A percentile compares a stretch with the other conserved stretches of the same genome.
phyloP scores from a whole-genome alignment of 2,888 invertebrate genomes.

The Strigamia crassipes region DNA sequence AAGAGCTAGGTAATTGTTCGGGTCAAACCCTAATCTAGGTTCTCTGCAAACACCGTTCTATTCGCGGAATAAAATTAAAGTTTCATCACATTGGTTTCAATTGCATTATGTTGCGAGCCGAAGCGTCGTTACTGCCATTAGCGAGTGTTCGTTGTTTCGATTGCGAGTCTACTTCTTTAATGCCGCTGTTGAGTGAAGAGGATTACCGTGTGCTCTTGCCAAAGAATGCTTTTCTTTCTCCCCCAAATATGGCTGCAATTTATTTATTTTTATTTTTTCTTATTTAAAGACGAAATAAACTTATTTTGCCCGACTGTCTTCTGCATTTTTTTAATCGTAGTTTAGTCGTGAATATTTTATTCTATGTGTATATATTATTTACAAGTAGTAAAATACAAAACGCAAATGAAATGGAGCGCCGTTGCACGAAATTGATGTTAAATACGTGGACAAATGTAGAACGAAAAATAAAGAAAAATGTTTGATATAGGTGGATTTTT shows the following conservation, averaged over 20 bases:
- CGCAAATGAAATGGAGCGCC: background rate
- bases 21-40: background rate
- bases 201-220: background rate
- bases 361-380: too few species aligned
- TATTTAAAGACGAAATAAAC: too few species aligned
- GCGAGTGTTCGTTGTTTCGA: too few species aligned
- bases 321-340: too few species aligned
- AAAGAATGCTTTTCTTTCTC: background rate
- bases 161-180: too few species aligned
- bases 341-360: too few species aligned
- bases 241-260: background rate
- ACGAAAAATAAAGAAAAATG: background rate
- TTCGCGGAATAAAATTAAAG: background rate
- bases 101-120: background rate
- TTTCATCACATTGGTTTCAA: background rate
- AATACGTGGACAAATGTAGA: background rate
- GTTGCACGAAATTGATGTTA: background rate
- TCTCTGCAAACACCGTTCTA: background rate
- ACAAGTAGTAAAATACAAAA: background rate
- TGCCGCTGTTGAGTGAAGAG: background rate
- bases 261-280: background rate
- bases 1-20: background rate
- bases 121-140: too few species aligned
- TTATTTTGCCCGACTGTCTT: too few species aligned
- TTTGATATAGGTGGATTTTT: too few species aligned